Conservation (phyloP, 2,888 invertebrate genomes). For the Brassicogethes aeneus region DNA sequence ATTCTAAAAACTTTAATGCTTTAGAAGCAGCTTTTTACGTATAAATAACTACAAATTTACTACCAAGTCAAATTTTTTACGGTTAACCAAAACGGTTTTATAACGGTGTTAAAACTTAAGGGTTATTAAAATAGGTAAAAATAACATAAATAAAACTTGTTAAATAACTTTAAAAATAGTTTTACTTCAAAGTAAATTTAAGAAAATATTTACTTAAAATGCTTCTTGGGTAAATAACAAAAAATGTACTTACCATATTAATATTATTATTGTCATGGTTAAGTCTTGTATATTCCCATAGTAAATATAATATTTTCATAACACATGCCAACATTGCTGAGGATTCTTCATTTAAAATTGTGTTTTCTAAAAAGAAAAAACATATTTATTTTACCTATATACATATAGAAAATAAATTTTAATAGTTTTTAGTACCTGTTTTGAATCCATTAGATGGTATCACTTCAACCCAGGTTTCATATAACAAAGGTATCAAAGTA, state of each 20-base stretch:
- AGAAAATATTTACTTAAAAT: too few relatives aligned
- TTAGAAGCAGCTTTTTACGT: too few relatives aligned
- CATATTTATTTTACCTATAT: slow-evolving; percentile 40
- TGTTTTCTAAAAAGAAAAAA: slow-evolving; percentile 27
- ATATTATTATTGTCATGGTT: slow-evolving; percentile 12
- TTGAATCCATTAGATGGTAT: slow-evolving; percentile 41
- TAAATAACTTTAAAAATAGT: too few relatives aligned
- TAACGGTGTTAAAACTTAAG: too few relatives aligned
- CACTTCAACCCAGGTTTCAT: slow-evolving; percentile 80
- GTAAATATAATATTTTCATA: slow-evolving; percentile 51
- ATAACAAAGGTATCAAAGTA: slow-evolving; percentile 64
- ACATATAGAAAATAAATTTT: too few relatives aligned
- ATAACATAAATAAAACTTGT: too few relatives aligned
- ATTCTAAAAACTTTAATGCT: slow-evolving; percentile 32
- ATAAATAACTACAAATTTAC: too few relatives aligned
- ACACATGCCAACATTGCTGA: slow-evolving; percentile 53
- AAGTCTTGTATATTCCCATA: slow-evolving; percentile 32
- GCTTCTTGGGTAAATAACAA: not conserved
- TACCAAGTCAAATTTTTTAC: too few relatives aligned
- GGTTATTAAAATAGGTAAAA: too few relatives aligned
- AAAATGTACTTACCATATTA: slow-evolving; percentile 15
- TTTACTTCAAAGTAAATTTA: too few relatives aligned
- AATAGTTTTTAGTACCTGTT: slow-evolving; percentile 3
- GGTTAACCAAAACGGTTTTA: not conserved
- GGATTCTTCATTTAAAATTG: slow-evolving; percentile 52